Percentiles rank a stretch among this genome's conserved stretches.
These are phyloP conservation scores for Chelonus insularis DNA, from an alignment of 1,140 invertebrate species.

Conservation along the genomic window DNA sequence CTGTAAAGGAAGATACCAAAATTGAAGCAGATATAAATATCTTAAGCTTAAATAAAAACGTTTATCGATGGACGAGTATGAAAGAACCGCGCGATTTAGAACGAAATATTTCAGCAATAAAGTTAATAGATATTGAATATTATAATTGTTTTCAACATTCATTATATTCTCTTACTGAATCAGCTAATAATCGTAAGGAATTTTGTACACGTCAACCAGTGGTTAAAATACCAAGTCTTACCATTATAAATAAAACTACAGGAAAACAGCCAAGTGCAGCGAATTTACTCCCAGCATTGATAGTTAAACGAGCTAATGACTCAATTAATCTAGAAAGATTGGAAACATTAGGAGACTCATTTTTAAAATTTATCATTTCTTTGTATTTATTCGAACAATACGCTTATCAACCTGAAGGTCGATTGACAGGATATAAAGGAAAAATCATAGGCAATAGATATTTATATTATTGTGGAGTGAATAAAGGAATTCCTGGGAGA, in stretches of 20 bases:
- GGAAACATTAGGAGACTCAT: constrained; percentile 88
- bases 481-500: constrained; percentile 61
- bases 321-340: constrained; percentile 80
- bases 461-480: constrained; percentile 68
- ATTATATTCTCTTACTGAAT: too few relatives aligned
- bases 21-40: constrained; percentile 5
- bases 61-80: constrained; percentile 61
- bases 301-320: constrained; percentile 72
- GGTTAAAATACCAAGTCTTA: constrained; percentile 26
- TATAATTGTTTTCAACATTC: constrained; percentile 70
- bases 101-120: constrained; percentile 62
- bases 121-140: constrained; percentile 70
- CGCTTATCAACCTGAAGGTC: constrained; percentile 73
- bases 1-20: not conserved
- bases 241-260: not conserved
- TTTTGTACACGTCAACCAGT: too few relatives aligned
- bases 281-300: constrained; percentile 65
- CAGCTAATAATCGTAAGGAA: too few relatives aligned
- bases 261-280: constrained; percentile 32
- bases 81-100: constrained; percentile 70
- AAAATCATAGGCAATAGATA: constrained; percentile 82
- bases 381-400: constrained; percentile 74
- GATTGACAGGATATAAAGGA: constrained; percentile 74
- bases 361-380: constrained; percentile 79
- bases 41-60: constrained; percentile 33